Evolutionary conservation across 2,113 vertebrate genomes (phyloP).

Genomic region (Donacobius atricapilla): DNA sequence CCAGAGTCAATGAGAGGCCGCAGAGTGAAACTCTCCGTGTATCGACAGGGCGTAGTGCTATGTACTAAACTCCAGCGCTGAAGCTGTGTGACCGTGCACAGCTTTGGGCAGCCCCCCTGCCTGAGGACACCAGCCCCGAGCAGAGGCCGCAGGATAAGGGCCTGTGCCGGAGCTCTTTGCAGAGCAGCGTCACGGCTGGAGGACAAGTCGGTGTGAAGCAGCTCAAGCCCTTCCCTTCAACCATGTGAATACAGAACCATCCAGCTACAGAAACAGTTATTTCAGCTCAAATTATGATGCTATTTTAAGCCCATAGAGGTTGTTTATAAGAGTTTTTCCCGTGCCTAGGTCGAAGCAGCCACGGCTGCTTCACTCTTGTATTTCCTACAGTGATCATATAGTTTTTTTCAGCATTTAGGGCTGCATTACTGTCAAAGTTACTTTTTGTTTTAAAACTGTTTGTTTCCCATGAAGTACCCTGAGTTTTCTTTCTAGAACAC

Average conservation of each 20-base stretch:
- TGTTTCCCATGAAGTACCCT: neutral
- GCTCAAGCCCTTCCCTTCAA: neutral
- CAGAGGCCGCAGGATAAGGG: rapidly evolving
- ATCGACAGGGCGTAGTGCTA: rapidly evolving
- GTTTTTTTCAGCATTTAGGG: neutral
- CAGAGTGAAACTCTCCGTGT: rapidly evolving
- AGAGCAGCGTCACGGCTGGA: neutral
- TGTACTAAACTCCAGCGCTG: rapidly evolving
- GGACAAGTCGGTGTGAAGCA: neutral
- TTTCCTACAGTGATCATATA: neutral
- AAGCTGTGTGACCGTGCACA: rapidly evolving
- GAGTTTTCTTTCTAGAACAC: neutral
- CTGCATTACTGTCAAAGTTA: neutral
- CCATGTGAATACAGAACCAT: neutral
- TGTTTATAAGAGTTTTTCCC: neutral
- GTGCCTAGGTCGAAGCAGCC: neutral
- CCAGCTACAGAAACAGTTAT: neutral
- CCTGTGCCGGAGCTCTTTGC: rapidly evolving
- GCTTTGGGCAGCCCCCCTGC: neutral
- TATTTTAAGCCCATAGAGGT: neutral
- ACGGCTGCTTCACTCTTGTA: rapidly evolving
- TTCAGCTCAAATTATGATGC: neutral
- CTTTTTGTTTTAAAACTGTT: too few relatives aligned
- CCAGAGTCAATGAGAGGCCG: neutral
- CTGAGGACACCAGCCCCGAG: neutral